Evolutionary conservation across 2,797 vertebrate species (phyloP).

Genomic region (Clarias pachynema): DNA sequence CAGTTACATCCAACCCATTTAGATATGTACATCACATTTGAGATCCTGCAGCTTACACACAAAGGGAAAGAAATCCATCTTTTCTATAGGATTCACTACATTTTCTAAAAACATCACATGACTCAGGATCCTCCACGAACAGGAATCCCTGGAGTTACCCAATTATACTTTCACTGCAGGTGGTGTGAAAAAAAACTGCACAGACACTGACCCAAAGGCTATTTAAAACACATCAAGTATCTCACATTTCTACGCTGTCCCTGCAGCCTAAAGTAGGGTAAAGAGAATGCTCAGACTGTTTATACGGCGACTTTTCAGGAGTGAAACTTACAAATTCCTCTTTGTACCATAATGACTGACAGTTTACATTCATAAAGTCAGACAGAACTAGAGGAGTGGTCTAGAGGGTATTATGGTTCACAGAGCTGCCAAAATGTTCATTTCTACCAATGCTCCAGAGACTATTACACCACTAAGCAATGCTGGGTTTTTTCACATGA

Average conservation of each 20-base stretch:
- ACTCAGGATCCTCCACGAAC: slow-evolving; percentile 13
- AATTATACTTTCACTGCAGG: slow-evolving; percentile 26
- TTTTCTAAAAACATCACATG: slow-evolving; percentile 1
- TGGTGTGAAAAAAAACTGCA: neutral
- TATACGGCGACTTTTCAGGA: neutral
- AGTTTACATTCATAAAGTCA: neutral
- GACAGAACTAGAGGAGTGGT: slow-evolving; percentile 10
- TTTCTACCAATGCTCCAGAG: neutral
- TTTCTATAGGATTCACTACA: neutral
- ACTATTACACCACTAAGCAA: neutral
- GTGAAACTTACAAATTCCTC: slow-evolving; percentile 11
- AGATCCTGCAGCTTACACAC: neutral
- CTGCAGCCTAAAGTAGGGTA: neutral
- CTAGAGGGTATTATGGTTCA: slow-evolving; percentile 20
- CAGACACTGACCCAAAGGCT: slow-evolving; percentile 25
- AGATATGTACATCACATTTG: slow-evolving; percentile 20
- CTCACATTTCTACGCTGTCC: slow-evolving; percentile 11
- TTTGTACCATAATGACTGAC: neutral
- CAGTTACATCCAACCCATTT: slow-evolving; percentile 21
- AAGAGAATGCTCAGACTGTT: neutral
- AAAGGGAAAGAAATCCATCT: no score
- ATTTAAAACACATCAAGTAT: slow-evolving; percentile 12
- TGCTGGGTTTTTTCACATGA: neutral
- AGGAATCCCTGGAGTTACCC: slow-evolving; percentile 4
- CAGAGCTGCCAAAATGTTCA: slow-evolving; percentile 25